A percentile compares a stretch with the other conserved stretches of the same genome.
These are phyloP conservation scores for Eudyptes chrysolophus DNA, from an alignment of 2,113 vertebrate species.

Conservation along the genomic window DNA sequence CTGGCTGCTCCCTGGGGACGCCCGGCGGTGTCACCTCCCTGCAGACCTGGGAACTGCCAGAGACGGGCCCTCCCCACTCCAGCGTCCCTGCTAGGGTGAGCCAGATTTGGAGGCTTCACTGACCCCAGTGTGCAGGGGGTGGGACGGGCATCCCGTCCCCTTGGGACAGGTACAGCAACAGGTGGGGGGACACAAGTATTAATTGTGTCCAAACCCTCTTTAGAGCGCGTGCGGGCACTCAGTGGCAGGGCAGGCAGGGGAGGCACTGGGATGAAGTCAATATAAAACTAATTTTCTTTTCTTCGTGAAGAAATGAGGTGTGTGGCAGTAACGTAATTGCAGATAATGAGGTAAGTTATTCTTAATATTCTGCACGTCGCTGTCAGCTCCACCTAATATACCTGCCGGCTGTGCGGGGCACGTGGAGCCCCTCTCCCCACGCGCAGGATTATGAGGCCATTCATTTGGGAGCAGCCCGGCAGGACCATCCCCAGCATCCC, in stretches of 20 bases:
- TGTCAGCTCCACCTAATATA: constrained; percentile 68
- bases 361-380: constrained; percentile 77
- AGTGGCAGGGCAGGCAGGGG: constrained; percentile 48
- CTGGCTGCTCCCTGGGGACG: background rate
- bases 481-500: background rate
- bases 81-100: background rate
- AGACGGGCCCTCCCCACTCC: background rate
- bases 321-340: constrained; percentile 84
- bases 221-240: background rate
- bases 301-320: constrained; percentile 83
- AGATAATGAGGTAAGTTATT: constrained; percentile 87
- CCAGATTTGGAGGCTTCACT: background rate
- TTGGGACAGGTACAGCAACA: background rate
- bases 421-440: background rate
- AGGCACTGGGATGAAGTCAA: constrained; percentile 82
- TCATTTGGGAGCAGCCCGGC: background rate
- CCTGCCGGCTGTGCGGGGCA: constrained; percentile 24
- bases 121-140: accelerated
- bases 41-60: background rate
- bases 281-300: constrained; percentile 85
- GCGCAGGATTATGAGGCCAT: background rate
- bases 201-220: background rate
- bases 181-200: background rate
- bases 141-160: background rate
- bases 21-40: background rate